Evolutionary conservation across 2,888 invertebrate species (phyloP).

Genomic region (Opisthograptis luteolata): DNA sequence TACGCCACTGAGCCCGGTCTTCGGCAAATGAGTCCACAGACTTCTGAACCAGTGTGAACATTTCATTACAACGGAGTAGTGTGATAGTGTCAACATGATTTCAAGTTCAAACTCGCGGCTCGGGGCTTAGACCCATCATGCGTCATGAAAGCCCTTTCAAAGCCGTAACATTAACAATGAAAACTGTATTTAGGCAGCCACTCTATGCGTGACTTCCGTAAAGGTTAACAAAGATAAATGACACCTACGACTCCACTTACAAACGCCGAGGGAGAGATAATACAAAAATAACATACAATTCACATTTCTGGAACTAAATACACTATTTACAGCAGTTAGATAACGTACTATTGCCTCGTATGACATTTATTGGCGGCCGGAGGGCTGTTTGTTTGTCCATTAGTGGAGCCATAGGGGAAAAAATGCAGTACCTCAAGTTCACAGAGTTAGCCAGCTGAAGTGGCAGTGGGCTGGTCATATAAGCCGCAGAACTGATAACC

Average conservation of each 20-base stretch:
- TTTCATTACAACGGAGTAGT: no score
- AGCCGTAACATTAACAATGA: no score
- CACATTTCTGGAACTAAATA: constrained; percentile 33
- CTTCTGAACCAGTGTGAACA: no score
- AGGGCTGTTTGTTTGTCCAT: constrained; percentile 37
- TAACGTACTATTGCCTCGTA: constrained; percentile 29
- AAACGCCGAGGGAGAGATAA: constrained; percentile 18
- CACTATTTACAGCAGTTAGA: constrained; percentile 36
- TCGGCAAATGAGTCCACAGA: no score
- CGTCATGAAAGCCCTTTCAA: no score
- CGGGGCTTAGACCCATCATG: no score
- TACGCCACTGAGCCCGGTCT: no score
- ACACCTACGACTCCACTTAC: constrained; percentile 7
- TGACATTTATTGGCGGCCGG: constrained; percentile 38
- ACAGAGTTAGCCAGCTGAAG: no score
- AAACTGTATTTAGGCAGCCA: background rate
- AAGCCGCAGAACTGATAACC: no score
- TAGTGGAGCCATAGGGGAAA: background rate
- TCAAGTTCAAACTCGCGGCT: no score
- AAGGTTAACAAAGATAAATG: constrained; percentile 15
- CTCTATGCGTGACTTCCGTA: background rate
- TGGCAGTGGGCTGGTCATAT: no score
- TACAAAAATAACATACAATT: constrained; percentile 27
- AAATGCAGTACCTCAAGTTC: background rate
- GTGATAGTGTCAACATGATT: no score